These are phyloP conservation scores for Hemicentrotus pulcherrimus DNA, from an alignment of 35 echinoderm and acorn worm genomes.

Conservation along the genomic window DNA sequence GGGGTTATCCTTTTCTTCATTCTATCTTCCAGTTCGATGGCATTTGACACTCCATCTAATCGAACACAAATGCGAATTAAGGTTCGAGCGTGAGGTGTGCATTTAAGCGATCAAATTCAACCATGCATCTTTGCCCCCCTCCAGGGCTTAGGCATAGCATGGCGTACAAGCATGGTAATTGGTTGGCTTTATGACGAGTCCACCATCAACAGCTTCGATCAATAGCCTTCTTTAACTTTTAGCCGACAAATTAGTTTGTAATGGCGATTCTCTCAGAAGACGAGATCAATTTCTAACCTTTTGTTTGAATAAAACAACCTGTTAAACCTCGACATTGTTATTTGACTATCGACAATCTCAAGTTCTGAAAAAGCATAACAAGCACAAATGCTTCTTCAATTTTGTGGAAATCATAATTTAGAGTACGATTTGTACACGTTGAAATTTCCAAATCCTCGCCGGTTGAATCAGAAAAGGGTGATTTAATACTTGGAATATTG, in stretches of 20 bases:
- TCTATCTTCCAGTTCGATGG: conserved; percentile 25
- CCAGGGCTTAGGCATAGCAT: neutral
- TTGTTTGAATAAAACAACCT: neutral
- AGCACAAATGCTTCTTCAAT: no score
- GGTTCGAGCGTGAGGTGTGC: conserved; percentile 12
- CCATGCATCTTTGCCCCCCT: neutral
- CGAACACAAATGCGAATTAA: conserved; percentile 36
- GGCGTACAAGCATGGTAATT: neutral
- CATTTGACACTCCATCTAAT: conserved; percentile 40
- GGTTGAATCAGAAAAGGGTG: no score
- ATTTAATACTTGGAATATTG: no score
- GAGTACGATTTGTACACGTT: no score
- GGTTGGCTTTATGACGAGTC: neutral
- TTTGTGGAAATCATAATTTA: no score
- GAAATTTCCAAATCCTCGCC: no score
- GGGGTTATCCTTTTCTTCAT: conserved; percentile 18
- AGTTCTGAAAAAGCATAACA: no score
- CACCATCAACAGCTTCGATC: neutral
- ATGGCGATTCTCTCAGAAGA: neutral
- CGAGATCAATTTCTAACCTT: no score
- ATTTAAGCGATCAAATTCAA: conserved; percentile 13
- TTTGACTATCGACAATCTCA: no score
- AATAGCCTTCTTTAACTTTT: neutral
- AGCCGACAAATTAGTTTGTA: conserved; percentile 10
- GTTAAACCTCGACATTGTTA: neutral